Conservation (phyloP, 2,797 vertebrate species). For the Dermochelys coriacea region DNA sequence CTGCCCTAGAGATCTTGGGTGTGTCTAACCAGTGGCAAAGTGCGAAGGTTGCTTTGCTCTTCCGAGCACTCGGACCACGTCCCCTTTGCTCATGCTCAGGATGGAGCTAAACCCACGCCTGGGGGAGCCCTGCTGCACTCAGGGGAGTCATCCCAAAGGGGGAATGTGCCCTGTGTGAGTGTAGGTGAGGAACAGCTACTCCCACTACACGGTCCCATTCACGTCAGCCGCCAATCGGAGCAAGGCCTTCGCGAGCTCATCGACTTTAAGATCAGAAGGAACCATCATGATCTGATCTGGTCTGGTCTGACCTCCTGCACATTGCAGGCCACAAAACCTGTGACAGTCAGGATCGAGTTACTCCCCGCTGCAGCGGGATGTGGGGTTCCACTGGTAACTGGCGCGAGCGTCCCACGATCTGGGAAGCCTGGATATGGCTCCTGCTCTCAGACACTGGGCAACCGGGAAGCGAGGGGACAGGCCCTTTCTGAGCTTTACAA, state of each 20-base stretch:
- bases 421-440: background rate
- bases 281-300: background rate
- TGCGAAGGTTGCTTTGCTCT: background rate
- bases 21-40: background rate
- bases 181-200: too few relatives aligned
- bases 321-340: background rate
- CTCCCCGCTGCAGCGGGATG: too few relatives aligned
- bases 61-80: rapidly evolving
- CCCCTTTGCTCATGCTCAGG: background rate
- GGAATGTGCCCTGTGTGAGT: background rate
- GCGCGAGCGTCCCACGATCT: background rate
- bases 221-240: background rate
- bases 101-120: background rate
- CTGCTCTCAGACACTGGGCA: background rate
- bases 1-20: background rate
- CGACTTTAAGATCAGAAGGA: background rate
- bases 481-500: background rate
- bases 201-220: background rate
- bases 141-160: background rate
- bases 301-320: background rate
- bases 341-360: too few relatives aligned
- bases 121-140: background rate
- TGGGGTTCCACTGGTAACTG: too few relatives aligned
- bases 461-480: background rate
- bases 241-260: background rate